Evolutionary conservation across 1,140 invertebrate species (phyloP).

Genomic region (Monomorium pharaonis): DNA sequence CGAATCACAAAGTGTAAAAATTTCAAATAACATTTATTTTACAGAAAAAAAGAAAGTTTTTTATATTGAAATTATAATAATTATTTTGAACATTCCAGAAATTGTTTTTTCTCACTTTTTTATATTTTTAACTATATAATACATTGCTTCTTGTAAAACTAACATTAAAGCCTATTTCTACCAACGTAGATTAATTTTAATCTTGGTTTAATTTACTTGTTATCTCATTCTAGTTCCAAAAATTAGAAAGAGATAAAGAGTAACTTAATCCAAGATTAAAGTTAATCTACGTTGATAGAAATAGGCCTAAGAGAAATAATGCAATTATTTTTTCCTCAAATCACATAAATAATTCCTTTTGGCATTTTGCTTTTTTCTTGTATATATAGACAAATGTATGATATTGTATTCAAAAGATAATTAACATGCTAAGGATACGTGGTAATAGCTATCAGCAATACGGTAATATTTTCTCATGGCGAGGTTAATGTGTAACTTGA

Average conservation of each 20-base stretch:
- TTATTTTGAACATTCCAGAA: neutral
- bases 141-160: neutral
- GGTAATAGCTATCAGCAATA: constrained; percentile 4
- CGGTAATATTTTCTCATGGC: constrained; percentile 42
- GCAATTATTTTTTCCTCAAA: neutral
- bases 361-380: neutral
- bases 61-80: neutral
- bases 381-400: neutral
- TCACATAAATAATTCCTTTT: neutral
- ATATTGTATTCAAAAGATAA: neutral
- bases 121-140: neutral
- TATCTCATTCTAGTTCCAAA: no score
- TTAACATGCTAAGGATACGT: neutral
- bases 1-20: neutral
- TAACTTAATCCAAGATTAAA: no score
- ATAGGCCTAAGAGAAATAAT: neutral
- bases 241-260: no score
- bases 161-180: no score
- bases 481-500: constrained; percentile 61
- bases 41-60: neutral
- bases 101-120: neutral
- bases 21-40: neutral
- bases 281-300: no score
- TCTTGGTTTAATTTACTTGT: no score
- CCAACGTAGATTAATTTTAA: no score